Evolutionary conservation across 1,140 invertebrate genomes (phyloP).

Genomic region (Zaprionus africanus): DNA sequence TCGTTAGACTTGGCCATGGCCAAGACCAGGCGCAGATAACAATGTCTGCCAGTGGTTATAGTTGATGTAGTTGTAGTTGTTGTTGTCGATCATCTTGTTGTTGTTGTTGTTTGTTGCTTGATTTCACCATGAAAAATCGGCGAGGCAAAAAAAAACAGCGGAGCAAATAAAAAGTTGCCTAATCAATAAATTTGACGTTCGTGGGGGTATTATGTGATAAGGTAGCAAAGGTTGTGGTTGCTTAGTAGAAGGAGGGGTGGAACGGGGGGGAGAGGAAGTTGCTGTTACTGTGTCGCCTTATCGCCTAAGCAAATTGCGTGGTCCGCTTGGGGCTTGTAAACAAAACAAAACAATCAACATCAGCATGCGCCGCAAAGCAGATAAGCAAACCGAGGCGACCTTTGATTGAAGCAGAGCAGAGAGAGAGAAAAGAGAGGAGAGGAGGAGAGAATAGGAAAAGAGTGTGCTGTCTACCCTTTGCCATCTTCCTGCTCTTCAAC

Average conservation of each 20-base stretch:
- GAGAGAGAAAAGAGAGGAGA: background rate
- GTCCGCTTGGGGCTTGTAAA: slow-evolving; percentile 59
- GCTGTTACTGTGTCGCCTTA: slow-evolving; percentile 46
- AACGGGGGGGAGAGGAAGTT: background rate
- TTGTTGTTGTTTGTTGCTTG: slow-evolving; percentile 30
- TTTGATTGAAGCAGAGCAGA: slow-evolving; percentile 48
- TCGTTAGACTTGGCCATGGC: slow-evolving; percentile 46
- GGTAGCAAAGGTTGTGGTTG: slow-evolving; percentile 1
- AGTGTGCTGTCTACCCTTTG: background rate
- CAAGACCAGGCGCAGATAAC: slow-evolving; percentile 59
- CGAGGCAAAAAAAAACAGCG: slow-evolving; percentile 3
- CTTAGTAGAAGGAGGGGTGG: background rate
- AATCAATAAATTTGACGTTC: slow-evolving; percentile 62
- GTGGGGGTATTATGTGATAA: slow-evolving; percentile 39
- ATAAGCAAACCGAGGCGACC: slow-evolving; percentile 51
- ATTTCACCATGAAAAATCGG: slow-evolving; percentile 56
- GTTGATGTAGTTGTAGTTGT: slow-evolving; percentile 10
- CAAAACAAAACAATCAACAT: slow-evolving; percentile 56
- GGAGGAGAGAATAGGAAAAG: background rate
- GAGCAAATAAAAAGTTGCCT: slow-evolving; percentile 14
- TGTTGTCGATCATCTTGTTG: slow-evolving; percentile 4
- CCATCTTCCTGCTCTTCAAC: too few relatives aligned
- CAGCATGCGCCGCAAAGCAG: slow-evolving; percentile 33
- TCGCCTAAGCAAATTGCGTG: slow-evolving; percentile 73
- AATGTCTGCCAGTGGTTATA: slow-evolving; percentile 37